Base-by-base conservation (phyloP, 1,140 invertebrate genomes). In the Microplitis demolitor region DNA sequence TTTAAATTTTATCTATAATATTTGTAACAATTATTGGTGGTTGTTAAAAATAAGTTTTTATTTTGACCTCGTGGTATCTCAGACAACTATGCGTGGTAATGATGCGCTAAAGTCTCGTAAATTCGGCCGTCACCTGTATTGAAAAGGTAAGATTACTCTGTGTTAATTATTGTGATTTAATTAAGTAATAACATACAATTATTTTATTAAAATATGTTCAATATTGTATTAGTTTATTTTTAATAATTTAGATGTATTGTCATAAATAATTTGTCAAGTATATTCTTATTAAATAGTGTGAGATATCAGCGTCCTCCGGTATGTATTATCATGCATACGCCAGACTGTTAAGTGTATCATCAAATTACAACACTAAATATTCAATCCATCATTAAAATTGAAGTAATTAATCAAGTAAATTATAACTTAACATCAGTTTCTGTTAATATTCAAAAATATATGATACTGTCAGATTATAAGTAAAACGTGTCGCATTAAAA, bases 111-210 rank as follows among this genome's bases (percentile, higher is more conserved):
- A 31, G 66, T 76, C 73, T 83, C 83, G 81, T 73, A 83, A 84
- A 83, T 83, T 79, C 81, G 77, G 78, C 83, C 83, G 83, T 86
- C 84, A 86, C 81, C 82, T 85, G 83, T 84, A 83, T 84, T 82
- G 80, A 83, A 83, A 82, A 82, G 78, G 81, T 83, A 79, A 84
- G 80, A 75, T 33, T 74, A 74, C 74, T 66, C 73, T 76, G 71
- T 76, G 61, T 74, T 35, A 78, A 78, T 80, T 74, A 34, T 5
- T 31, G 50, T 51, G n/a, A 11, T 24, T 67, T 67, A 72, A 72
- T 37, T 67, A 39, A 67, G 14, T 66, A 45, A 66, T 50, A 58
- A 8, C 24, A 24, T 37, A 31, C 45, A 4, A n/a, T 35, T 61
- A 61, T 61, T 14, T 14, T 11, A 11, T 34, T 33, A 11, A 58